Evolutionary conservation across 2,113 vertebrate genomes (phyloP).

Genomic region (Poeciliopsis occidentalis): DNA sequence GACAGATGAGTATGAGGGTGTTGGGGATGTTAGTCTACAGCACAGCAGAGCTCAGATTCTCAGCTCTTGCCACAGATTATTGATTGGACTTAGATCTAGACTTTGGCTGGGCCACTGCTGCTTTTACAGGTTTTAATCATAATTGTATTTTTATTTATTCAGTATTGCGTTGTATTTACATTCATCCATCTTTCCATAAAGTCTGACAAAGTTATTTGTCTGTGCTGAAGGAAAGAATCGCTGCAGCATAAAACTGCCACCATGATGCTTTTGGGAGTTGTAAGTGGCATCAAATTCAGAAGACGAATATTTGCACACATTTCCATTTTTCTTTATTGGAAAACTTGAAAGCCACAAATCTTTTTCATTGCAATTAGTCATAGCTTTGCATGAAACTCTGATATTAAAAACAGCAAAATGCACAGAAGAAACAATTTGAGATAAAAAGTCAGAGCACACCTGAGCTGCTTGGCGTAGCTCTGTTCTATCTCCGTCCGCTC

Average conservation of each 20-base stretch:
- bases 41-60: neutral
- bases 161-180: too few relatives aligned
- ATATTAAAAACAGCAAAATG: neutral
- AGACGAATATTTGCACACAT: too few relatives aligned
- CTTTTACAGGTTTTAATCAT: too few relatives aligned
- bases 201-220: too few relatives aligned
- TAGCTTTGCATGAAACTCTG: neutral
- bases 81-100: neutral
- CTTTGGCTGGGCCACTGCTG: too few relatives aligned
- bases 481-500: conserved; percentile 87
- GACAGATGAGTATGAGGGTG: too few relatives aligned
- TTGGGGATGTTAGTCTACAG: neutral
- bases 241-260: neutral
- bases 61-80: neutral
- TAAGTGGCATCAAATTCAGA: neutral
- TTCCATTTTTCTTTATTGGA: too few relatives aligned
- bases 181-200: too few relatives aligned
- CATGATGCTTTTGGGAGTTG: neutral
- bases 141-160: too few relatives aligned
- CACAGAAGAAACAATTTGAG: neutral
- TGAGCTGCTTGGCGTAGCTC: conserved; percentile 86
- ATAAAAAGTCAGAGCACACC: conserved; percentile 54
- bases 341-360: too few relatives aligned
- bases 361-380: neutral
- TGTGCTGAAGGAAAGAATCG: too few relatives aligned